Conservation (phyloP, 2,113 vertebrate genomes). For the Kryptolebias marmoratus region DNA sequence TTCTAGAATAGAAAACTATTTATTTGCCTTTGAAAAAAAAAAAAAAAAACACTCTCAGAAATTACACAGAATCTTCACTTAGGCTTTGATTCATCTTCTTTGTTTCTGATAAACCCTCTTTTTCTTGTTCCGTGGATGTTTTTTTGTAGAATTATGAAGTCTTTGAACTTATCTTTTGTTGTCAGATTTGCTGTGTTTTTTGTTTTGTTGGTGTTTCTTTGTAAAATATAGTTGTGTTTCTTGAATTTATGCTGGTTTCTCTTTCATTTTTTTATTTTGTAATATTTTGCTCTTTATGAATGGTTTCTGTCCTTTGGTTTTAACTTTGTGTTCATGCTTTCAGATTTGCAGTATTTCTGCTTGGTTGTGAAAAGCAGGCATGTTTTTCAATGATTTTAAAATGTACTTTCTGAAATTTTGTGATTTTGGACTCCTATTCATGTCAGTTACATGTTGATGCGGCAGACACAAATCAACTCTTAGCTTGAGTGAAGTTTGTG, state of each 20-base stretch:
- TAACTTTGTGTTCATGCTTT: background rate
- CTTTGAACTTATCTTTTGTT: background rate
- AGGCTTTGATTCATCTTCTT: no score
- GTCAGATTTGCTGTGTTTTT: background rate
- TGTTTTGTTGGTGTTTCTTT: background rate
- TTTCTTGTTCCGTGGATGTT: no score
- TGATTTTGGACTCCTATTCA: background rate
- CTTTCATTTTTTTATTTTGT: background rate
- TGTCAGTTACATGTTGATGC: background rate
- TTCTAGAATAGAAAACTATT: no score
- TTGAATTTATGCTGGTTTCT: no score
- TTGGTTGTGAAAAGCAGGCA: no score
- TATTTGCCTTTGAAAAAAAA: no score
- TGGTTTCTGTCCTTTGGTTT: background rate
- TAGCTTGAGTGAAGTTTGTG: constrained; percentile 5
- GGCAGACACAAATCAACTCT: constrained; percentile 5
- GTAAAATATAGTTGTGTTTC: background rate
- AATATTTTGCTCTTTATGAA: background rate
- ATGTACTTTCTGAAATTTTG: background rate
- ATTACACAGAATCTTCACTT: no score
- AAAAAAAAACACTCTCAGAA: no score
- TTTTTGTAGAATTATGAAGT: background rate
- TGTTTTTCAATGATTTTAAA: no score
- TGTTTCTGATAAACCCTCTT: no score
- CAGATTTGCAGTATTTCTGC: no score